A percentile compares a stretch with the other conserved stretches of the same genome.
Evolutionary conservation across 2,113 vertebrate species (phyloP).

Genomic region (Equus przewalskii): DNA sequence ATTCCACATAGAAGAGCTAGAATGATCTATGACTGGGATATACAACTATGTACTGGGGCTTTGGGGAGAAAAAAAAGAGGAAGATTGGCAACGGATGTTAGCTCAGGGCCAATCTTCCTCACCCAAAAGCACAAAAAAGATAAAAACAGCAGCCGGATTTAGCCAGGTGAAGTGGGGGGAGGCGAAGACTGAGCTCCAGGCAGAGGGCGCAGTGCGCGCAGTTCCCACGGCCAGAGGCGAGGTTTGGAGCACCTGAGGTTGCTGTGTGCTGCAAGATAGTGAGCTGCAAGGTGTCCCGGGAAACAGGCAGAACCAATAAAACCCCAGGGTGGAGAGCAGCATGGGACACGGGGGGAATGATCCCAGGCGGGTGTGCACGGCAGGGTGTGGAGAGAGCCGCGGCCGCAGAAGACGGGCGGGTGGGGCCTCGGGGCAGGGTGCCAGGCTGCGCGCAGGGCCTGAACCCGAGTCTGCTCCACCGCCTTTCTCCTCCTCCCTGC

Average conservation of each 20-base stretch:
- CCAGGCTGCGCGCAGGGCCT: neutral
- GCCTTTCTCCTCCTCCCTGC: neutral
- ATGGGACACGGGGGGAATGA: neutral
- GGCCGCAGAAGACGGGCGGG: too few species aligned
- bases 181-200: too few species aligned
- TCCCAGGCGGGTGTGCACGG: neutral
- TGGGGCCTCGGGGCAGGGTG: fast-evolving
- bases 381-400: neutral
- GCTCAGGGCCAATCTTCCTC: too few species aligned
- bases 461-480: fast-evolving
- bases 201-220: too few species aligned
- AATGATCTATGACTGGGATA: too few species aligned
- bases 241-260: fast-evolving
- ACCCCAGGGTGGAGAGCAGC: neutral
- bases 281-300: neutral
- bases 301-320: neutral
- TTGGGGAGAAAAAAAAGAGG: too few species aligned
- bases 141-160: neutral
- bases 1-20: too few species aligned
- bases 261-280: neutral
- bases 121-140: too few species aligned
- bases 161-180: neutral
- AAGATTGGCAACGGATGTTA: too few species aligned
- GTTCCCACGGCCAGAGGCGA: neutral
- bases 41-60: too few species aligned